Evolutionary conservation across 2,113 vertebrate genomes (phyloP), one percentile per base, ranked within the genome.

Genomic region (Xiphias gladius): DNA sequence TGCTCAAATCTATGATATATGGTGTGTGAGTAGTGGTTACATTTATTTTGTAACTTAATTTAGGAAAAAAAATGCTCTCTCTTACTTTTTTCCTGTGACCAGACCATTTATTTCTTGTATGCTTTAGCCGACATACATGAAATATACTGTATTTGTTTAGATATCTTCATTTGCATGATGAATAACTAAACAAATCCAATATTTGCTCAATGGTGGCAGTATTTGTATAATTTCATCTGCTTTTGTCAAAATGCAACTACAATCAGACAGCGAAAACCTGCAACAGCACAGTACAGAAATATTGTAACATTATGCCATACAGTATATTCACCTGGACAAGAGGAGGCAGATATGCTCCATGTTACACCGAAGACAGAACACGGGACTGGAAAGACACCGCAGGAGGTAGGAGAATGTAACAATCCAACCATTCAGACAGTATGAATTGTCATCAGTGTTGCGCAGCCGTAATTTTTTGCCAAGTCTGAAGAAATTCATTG

Each of bases 331-430:
- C 95, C 94, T 95, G 94, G 96, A 97, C 88, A 99, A 78, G 7
- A 99, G 94, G 64, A 96, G 90, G 88, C 94, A 94, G 69, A 97
- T 70, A 10, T 97, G 96, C 0, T 90, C 95, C 96, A 99, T 96
- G 80, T 98, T 99, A 83, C 94, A 95, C 14, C 96, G 96, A 16
- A 99, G 95, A 91, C 96, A 84, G 84, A 97, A 99, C 5, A 96
- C 94, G 5, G 98, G 96, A 73, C 98, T 99, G 93, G 8, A 16
- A 73, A 77, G 92, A 94, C 17, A 91, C 65, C 90, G 20, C 79
- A 4, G 52, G 7, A 69, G 30, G 67, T 5, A 30, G 74, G 13
- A 28, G 22, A 22, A 46, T 48, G 5, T 41, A 46, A 59, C 7
- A 62, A 24, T 0, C 9, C 28, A 16, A 16, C 22, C n/a, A 28